Evolutionary conservation across 2,888 invertebrate species (phyloP), one percentile per base, ranked within the genome.

Genomic region (Sinohyriopsis cumingii): DNA sequence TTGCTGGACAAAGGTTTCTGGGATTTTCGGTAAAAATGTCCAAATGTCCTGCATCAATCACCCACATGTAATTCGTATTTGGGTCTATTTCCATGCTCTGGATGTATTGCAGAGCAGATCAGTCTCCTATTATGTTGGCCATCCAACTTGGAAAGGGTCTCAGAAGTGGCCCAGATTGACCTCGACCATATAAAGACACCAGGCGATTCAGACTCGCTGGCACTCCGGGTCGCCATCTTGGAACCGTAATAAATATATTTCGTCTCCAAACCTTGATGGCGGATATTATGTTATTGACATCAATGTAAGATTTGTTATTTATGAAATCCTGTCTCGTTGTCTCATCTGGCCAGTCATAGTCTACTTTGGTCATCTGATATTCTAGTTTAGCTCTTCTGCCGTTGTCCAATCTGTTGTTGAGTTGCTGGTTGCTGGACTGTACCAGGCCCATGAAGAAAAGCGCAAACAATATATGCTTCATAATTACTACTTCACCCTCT

Each of bases 141-240:
- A 59, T 65, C 75, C 73, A 73, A 56, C 65, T 70, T 3, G 78
- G 78, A 57, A 65, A 78, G n/a, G 78, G 73, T 59, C 68, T 28
- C 28, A 78, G 53, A 53, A 76, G 3, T 25, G 73, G 19, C 53
- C 45, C 15, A 33, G 55, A 5, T 55, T 22, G 20, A 55, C 53
- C 22, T 22, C 12, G 45, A 45, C 45, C 45, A 45, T 45, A 45
- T 45, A 45, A 54, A 28, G 72, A 64, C 18, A 64, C 62, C 4
- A 79, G 28, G 2, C 63, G 28, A 57, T 75, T 76, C 56, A 80
- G 57, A 4, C 78, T 79, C 4, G 78, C 68, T 0, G 84, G 82
- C 12, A 82, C 78, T 5, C 82, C 84, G 0, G 25, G 69, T 2
- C 74, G 65, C 78, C 80, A 82, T 65, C 84, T 69, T 54, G 84